phyloP scores from a whole-genome alignment of 2,797 vertebrate species.

The Pseudopleuronectes americanus region DNA sequence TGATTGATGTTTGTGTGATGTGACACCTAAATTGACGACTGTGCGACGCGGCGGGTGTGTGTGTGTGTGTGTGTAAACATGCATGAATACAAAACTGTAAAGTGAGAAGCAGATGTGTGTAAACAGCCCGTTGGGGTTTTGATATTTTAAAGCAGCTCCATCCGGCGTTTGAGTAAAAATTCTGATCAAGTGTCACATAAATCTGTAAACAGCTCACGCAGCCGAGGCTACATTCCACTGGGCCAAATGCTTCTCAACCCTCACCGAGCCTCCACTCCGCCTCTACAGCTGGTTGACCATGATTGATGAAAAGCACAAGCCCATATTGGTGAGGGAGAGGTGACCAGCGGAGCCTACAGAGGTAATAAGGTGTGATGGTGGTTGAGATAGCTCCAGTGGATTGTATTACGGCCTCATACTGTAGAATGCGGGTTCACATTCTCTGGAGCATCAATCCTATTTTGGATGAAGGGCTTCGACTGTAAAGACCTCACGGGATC shows the following conservation, averaged over 20 bases:
- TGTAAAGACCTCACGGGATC: conserved; percentile 6
- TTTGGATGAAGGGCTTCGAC: conserved; percentile 20
- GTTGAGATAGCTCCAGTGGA: conserved; percentile 53
- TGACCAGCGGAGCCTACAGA: conserved; percentile 62
- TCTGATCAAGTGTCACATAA: not conserved
- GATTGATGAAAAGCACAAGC: conserved; percentile 71
- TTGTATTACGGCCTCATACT: conserved; percentile 57
- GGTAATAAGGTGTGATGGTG: conserved; percentile 69
- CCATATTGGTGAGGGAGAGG: conserved; percentile 54
- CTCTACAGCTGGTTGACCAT: conserved; percentile 68
- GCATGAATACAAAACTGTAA: not conserved
- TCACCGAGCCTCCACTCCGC: conserved; percentile 24
- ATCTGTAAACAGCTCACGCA: conserved; percentile 23
- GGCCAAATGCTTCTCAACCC: conserved; percentile 32
- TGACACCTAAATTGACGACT: conserved; percentile 42
- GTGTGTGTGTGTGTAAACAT: conserved; percentile 29
- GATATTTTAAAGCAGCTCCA: not conserved
- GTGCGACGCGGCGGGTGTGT: conserved; percentile 12
- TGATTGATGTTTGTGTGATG: conserved; percentile 67
- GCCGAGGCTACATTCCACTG: conserved; percentile 15
- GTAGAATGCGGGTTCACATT: conserved; percentile 45
- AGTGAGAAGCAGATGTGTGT: not conserved
- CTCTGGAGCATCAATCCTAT: conserved; percentile 52
- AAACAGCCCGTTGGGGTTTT: not conserved
- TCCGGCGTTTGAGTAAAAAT: conserved; percentile 11